A percentile compares a stretch with the other conserved stretches of the same genome.
Evolutionary conservation across 2,113 vertebrate genomes (phyloP).

Genomic region (Tamias sibiricus): DNA sequence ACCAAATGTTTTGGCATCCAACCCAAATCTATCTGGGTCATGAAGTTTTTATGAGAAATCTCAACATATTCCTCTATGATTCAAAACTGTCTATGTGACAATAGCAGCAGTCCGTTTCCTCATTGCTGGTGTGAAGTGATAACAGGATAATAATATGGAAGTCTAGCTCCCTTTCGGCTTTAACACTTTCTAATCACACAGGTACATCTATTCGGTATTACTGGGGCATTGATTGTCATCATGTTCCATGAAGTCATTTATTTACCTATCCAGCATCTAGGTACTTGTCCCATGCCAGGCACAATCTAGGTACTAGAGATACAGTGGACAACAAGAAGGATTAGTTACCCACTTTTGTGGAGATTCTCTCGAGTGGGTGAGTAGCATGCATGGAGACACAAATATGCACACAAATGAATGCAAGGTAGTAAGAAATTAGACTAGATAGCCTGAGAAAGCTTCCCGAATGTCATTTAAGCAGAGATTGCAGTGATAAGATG

Average conservation of each 20-base stretch:
- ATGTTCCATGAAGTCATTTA: neutral
- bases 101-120: neutral
- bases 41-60: neutral
- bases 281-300: neutral
- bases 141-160: neutral
- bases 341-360: neutral
- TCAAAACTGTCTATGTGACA: neutral
- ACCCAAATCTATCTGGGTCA: neutral
- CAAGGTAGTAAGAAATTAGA: neutral
- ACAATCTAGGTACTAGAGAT: neutral
- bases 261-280: neutral
- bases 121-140: neutral
- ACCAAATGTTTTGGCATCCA: neutral
- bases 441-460: neutral
- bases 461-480: neutral
- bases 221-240: neutral
- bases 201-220: neutral
- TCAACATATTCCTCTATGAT: neutral
- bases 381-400: neutral
- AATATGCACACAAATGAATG: neutral
- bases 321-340: neutral
- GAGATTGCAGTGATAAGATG: neutral
- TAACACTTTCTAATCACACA: neutral
- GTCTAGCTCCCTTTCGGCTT: neutral
- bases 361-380: neutral